Evolutionary conservation across 2,888 invertebrate species (phyloP), one percentile per base, ranked within the genome.

Genomic region (Acronicta alni): DNA sequence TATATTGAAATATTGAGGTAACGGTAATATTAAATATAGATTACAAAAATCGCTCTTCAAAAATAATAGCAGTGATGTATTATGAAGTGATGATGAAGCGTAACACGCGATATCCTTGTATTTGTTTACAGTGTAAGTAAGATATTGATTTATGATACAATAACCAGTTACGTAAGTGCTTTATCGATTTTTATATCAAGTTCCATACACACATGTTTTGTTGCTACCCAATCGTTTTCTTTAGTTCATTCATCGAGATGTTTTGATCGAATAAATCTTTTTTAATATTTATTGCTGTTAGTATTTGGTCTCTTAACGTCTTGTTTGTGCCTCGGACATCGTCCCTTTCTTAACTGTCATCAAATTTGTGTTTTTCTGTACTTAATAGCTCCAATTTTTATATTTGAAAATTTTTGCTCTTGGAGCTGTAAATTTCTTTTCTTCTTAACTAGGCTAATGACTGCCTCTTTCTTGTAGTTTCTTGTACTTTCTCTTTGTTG

Each of bases 111-210:
- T 74, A 74, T 59, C 66, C 62, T 68, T 72, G 67, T 75, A 68
- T 78, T 75, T 80, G 77, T 80, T 70, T 77, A 77, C 69, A 59
- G 20, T 69, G 63, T 72, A 80, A 77, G 64, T 72, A 73, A 68
- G 63, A 56, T 79, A 80, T 79, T 79, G 78, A 77, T 83, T 79
- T 76, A 75, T 79, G 77, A 72, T 63, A 65, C 57, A 68, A 62
- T 56, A 54, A 62, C 58, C 37, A 44, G 73, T 79, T 72, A 68
- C 65, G 60, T 75, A 76, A 81, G 54, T 69, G 53, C 32, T 72
- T 54, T 79, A 82, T 79, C 67, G 83, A 80, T 79, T 77, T 66
- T 59, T 39, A 62, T 59, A 71, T 77, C 57, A 75, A 60, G 52
- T 68, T 67, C 12, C 20, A 58, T 52, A 18, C 14, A 58, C 8